phyloP scores from a whole-genome alignment of 2,888 invertebrate species.

The Xestia rhomboidea region DNA sequence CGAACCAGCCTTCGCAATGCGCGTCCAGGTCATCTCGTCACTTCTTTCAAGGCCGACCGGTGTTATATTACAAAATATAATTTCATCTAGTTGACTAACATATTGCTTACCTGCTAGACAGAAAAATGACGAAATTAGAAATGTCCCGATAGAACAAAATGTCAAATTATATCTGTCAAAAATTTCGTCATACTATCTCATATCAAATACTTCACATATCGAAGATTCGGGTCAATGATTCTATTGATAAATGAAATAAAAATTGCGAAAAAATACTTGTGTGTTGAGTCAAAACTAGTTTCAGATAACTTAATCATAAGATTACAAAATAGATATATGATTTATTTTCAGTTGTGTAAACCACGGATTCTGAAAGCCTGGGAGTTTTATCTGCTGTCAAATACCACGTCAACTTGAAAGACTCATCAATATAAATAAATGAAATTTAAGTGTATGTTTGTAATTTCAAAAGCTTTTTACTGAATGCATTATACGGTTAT shows the following conservation, averaged over 20 bases:
- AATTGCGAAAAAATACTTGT: conserved; percentile 21
- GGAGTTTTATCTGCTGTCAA: not conserved
- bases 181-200: conserved; percentile 18
- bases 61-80: not conserved
- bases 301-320: conserved; percentile 5
- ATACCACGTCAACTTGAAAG: not conserved
- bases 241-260: conserved; percentile 7
- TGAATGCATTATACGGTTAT: too few species aligned
- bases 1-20: too few species aligned
- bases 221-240: conserved; percentile 30
- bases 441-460: too few species aligned
- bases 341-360: not conserved
- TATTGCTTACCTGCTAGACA: not conserved
- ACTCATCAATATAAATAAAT: too few species aligned
- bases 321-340: not conserved
- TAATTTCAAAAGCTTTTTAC: too few species aligned
- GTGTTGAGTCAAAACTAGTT: not conserved
- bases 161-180: not conserved
- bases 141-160: conserved; percentile 21
- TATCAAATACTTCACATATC: conserved; percentile 5
- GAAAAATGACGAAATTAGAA: conserved; percentile 3
- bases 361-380: not conserved
- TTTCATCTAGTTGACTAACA: not conserved
- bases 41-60: not conserved
- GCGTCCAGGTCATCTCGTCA: not conserved